These are phyloP conservation scores for Sturnus vulgaris DNA, from an alignment of 2,113 vertebrate genomes.

Conservation along the genomic window DNA sequence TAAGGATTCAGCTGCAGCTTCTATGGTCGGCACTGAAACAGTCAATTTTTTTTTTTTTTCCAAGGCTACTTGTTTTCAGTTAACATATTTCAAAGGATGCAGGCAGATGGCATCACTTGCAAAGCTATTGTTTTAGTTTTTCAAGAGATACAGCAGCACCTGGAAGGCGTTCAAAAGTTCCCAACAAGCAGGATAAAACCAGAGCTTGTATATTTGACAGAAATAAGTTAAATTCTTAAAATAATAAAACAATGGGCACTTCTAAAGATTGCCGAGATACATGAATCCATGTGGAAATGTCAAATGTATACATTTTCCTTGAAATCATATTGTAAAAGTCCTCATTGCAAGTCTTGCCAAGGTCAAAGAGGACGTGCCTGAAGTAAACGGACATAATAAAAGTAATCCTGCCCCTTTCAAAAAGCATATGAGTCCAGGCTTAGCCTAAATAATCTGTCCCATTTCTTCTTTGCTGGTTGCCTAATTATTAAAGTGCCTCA, in stretches of 20 bases:
- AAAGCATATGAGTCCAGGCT: background rate
- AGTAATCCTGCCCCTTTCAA: background rate
- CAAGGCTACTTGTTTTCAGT: background rate
- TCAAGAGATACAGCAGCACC: background rate
- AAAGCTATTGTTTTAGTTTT: background rate
- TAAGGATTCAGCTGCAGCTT: background rate
- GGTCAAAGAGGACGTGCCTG: background rate
- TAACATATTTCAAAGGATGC: background rate
- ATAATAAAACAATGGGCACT: background rate
- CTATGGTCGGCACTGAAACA: rapidly evolving
- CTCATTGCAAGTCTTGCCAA: background rate
- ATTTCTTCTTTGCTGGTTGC: background rate
- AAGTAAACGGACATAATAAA: background rate
- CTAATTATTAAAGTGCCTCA: background rate
- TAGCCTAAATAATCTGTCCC: background rate
- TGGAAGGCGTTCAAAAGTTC: background rate
- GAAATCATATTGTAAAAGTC: background rate
- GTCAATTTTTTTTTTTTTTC: background rate
- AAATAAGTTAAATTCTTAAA: background rate
- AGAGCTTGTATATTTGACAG: background rate
- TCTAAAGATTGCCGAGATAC: background rate
- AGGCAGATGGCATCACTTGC: slow-evolving; percentile 29
- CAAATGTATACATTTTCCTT: background rate
- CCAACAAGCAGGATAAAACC: background rate
- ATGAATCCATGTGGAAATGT: background rate